phyloP scores from a whole-genome alignment of 2,797 vertebrate genomes.

The Tamandua tetradactyla region DNA sequence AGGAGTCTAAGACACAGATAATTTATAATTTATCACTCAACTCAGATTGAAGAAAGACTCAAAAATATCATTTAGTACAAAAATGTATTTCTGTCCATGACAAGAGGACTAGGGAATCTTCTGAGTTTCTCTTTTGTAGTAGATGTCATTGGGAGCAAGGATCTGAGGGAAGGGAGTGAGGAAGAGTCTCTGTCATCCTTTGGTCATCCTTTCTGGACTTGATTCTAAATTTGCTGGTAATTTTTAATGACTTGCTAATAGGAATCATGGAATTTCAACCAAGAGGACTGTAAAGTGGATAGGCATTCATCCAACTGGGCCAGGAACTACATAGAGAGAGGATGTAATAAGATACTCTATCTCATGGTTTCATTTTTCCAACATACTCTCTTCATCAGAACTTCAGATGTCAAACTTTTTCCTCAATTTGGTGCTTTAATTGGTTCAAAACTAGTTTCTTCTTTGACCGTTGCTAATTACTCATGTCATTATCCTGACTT shows the following conservation, averaged over 20 bases:
- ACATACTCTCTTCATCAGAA: neutral
- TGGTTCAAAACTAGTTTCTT: constrained; percentile 17
- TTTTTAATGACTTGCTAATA: neutral
- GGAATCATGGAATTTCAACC: neutral
- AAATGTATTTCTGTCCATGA: constrained; percentile 53
- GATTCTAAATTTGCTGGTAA: constrained; percentile 52
- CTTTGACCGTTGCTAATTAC: neutral
- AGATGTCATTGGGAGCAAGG: neutral
- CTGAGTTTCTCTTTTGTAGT: neutral
- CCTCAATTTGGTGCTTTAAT: neutral
- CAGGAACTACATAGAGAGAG: neutral
- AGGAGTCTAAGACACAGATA: constrained; percentile 76
- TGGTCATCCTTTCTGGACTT: neutral
- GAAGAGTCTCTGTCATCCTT: too few relatives aligned
- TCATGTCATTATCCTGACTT: constrained; percentile 31
- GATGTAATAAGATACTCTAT: neutral
- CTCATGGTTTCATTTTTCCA: neutral
- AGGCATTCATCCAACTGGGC: neutral
- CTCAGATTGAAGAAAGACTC: constrained; percentile 70
- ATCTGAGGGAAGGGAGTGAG: neutral
- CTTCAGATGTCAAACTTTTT: neutral
- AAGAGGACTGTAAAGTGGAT: neutral
- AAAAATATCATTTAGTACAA: constrained; percentile 61
- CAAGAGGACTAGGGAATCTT: neutral
- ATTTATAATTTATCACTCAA: constrained; percentile 78